A percentile compares a stretch with the other conserved stretches of the same genome.
These are phyloP conservation scores for Bufo gargarizans DNA, from an alignment of 2,113 vertebrate species.

Conservation along the genomic window DNA sequence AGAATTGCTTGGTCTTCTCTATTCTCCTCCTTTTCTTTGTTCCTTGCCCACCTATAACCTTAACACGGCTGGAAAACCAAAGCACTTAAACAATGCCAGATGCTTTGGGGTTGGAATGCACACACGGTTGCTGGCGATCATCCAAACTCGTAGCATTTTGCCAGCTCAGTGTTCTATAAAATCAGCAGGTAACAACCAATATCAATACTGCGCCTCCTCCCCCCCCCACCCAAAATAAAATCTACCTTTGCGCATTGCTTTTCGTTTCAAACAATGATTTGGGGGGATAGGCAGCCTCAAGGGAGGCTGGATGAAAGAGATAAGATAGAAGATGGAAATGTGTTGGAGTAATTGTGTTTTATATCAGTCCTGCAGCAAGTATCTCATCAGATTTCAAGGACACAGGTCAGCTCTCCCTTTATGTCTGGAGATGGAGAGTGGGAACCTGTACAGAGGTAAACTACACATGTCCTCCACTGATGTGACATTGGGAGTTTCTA, in stretches of 20 bases:
- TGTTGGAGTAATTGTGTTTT: constrained; percentile 51
- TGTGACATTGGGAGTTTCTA: constrained; percentile 1
- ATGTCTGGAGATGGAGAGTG: constrained; percentile 33
- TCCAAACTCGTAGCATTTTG: constrained; percentile 39
- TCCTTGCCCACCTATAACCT: constrained; percentile 43
- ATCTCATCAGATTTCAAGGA: constrained; percentile 52
- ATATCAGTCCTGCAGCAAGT: constrained; percentile 37
- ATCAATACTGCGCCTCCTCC: neutral
- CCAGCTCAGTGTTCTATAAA: constrained; percentile 8
- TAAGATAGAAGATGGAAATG: constrained; percentile 51
- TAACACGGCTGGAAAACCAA: constrained; percentile 37
- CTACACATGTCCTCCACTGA: constrained; percentile 14
- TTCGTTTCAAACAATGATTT: constrained; percentile 17
- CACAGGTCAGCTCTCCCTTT: constrained; percentile 43
- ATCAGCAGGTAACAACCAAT: constrained; percentile 28
- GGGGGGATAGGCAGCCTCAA: neutral
- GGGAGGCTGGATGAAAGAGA: constrained; percentile 37
- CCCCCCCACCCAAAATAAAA: neutral
- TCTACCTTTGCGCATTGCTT: neutral
- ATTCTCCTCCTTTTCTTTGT: constrained; percentile 25
- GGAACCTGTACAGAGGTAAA: constrained; percentile 23
- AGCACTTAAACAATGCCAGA: constrained; percentile 48
- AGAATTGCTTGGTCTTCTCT: neutral
- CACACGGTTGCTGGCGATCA: neutral
- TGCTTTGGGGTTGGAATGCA: constrained; percentile 24